Conservation (phyloP, 2,797 vertebrate species). For the Sarcoramphus papa region DNA sequence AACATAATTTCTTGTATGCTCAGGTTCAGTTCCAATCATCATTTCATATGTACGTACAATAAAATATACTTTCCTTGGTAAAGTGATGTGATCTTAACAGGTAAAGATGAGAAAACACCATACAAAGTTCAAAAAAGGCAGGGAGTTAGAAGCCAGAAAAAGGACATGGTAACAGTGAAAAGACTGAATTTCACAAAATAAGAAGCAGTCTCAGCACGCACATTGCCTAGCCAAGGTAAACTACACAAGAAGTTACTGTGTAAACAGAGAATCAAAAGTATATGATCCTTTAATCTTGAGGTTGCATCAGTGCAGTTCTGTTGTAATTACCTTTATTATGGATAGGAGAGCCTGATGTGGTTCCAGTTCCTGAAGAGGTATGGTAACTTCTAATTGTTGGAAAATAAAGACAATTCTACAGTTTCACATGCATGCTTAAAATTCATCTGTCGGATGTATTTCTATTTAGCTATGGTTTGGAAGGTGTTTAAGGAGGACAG, state of each 20-base stretch:
- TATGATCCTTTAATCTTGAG: neutral
- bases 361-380: neutral
- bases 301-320: neutral
- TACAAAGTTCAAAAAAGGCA: neutral
- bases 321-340: neutral
- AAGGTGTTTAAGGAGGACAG: slow-evolving; percentile 3
- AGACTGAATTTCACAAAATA: neutral
- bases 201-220: neutral
- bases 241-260: neutral
- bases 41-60: neutral
- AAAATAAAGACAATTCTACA: neutral
- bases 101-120: neutral
- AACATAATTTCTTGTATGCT: neutral
- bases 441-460: neutral
- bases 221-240: neutral
- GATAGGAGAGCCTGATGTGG: neutral
- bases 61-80: neutral
- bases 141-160: neutral
- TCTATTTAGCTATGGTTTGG: neutral
- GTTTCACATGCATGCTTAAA: neutral
- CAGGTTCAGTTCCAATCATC: neutral
- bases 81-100: neutral
- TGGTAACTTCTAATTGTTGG: neutral
- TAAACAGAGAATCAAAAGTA: slow-evolving; percentile 9
- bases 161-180: neutral